Evolutionary conservation across 2,113 vertebrate genomes (phyloP), one percentile per base, ranked within the genome.

Genomic region (Empidonax alnorum): DNA sequence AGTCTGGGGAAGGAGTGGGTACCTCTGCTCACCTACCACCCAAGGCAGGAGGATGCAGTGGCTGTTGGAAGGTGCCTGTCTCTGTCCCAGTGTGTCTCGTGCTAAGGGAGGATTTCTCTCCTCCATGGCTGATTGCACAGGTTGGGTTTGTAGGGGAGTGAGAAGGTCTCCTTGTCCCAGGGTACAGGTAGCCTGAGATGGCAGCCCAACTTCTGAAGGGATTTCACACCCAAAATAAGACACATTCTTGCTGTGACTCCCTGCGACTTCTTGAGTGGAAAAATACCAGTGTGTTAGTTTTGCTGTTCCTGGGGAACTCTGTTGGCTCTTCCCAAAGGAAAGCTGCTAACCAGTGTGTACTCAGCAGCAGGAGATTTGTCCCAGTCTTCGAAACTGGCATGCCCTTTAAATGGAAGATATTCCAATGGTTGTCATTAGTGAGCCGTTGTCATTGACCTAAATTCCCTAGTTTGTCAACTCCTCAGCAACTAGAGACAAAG

Each of bases 81-180:
- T 82, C n/a, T 15, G 2, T 78, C 59, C 10, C 6, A 5, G 59
- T 2, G 1, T 2, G 1, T 47, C 56, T 67, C 1, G 1, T 76
- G 30, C n/a, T 10, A 9, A 37, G 22, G 27, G 46, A 63, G 22
- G 17, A 28, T 79, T 80, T 66, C 22, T 84, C 37, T 27, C 19
- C 27, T 62, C 19, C 19, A 25, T 53, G 47, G n/a, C 58, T 53
- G 30, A 62, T 67, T 30, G 7, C 30, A 21, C 33, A 39, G 78
- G 28, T 30, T 67, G 69, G 11, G 39, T 58, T 35, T 31, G 16
- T 35, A 83, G 53, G 41, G 18, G 33, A 41, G 31, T 15, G 67
- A 69, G 62, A 72, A 59, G 11, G 14, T 39, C 30, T 73, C 30
- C 46, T 53, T 80, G 18, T 74, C 55, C 16, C 30, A 30, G 59